phyloP scores from a whole-genome alignment of 1,140 invertebrate species.

The Trachymyrmex septentrionalis region DNA sequence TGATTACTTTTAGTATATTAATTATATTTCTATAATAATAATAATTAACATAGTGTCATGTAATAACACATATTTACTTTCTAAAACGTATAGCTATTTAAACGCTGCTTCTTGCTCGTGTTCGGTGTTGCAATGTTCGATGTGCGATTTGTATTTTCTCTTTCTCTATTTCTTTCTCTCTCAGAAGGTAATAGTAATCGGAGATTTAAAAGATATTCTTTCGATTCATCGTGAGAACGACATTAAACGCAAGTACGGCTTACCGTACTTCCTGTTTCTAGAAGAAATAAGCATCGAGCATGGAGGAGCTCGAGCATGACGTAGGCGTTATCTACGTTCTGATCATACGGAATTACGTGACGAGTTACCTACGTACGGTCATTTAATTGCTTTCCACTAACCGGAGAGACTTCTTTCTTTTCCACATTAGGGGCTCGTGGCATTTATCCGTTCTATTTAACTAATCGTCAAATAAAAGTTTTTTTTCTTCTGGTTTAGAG shows the following conservation, averaged over 20 bases:
- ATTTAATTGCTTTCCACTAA: slow-evolving; percentile 26
- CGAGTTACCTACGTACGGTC: slow-evolving; percentile 11
- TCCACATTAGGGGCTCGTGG: neutral
- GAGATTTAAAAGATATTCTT: neutral
- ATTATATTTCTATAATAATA: slow-evolving; percentile 18
- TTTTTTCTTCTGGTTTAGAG: neutral
- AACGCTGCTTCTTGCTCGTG: neutral
- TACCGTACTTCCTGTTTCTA: slow-evolving; percentile 51
- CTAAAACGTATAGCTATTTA: neutral
- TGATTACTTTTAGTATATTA: neutral
- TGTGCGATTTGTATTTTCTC: slow-evolving; percentile 25
- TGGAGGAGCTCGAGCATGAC: slow-evolving; percentile 27
- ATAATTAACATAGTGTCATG: neutral
- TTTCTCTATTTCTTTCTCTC: neutral
- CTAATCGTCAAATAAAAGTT: neutral
- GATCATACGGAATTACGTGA: slow-evolving; percentile 3
- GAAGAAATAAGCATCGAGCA: slow-evolving; percentile 18
- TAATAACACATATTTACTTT: neutral
- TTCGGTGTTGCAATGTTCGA: neutral
- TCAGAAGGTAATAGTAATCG: neutral
- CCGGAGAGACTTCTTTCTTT: neutral
- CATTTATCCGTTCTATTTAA: neutral
- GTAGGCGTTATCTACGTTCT: slow-evolving; percentile 60
- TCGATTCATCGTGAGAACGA: slow-evolving; percentile 35
- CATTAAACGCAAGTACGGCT: slow-evolving; percentile 1